Conservation (phyloP, 2,888 invertebrate species). For the Agonum fuliginosum region DNA sequence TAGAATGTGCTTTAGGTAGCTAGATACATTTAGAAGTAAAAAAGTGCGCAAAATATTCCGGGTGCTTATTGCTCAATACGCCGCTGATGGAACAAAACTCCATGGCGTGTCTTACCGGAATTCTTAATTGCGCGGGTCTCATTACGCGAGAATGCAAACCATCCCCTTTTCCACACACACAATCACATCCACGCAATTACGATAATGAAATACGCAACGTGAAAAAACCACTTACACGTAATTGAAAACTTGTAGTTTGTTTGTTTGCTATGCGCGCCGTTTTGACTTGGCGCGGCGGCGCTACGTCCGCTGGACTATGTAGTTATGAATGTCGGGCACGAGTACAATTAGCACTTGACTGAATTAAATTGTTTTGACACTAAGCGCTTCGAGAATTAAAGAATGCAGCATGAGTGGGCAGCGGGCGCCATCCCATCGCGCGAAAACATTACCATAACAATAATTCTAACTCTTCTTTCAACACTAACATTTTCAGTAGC, state of each 20-base stretch:
- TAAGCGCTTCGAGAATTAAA: constrained; percentile 27
- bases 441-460: constrained; percentile 15
- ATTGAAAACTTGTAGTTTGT: constrained; percentile 44
- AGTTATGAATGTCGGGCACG: constrained; percentile 50
- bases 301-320: constrained; percentile 41
- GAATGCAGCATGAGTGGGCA: constrained; percentile 29
- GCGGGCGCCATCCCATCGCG: neutral
- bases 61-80: too few relatives aligned
- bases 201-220: constrained; percentile 43
- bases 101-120: constrained; percentile 45
- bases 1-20: too few relatives aligned
- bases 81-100: too few relatives aligned
- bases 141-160: constrained; percentile 46
- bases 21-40: too few relatives aligned
- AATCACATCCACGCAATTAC: constrained; percentile 42
- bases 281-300: neutral
- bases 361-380: constrained; percentile 58
- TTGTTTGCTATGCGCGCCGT: neutral
- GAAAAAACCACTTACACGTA: constrained; percentile 43
- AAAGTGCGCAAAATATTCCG: too few relatives aligned
- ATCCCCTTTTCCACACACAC: constrained; percentile 36
- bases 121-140: constrained; percentile 46
- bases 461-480: too few relatives aligned
- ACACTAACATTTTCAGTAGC: too few relatives aligned
- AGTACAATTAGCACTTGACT: constrained; percentile 56